Base-by-base conservation (phyloP, 2,888 invertebrate species). In the Zaprionus bogoriensis region DNA sequence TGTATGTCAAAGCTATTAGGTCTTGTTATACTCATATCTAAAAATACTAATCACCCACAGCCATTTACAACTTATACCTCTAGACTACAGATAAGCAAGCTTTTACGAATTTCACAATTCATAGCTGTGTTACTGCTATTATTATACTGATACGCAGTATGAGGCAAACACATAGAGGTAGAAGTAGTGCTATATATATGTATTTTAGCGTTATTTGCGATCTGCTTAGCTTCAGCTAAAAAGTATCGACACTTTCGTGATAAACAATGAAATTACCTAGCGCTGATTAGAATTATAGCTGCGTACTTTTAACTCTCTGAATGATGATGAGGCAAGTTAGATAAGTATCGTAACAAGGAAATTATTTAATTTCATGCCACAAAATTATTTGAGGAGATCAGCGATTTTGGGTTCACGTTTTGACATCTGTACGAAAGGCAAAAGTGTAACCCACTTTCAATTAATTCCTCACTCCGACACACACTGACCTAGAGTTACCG, bases 31-130 rank as follows among this genome's bases (percentile, higher is more conserved):
- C 7, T 28, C 17, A 14, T 54, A 30, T 46, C 30, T 45, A 14
- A 44, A 38, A 17, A 25, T 6, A 25, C 28, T 1, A 5, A 38
- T 12, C 20, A 20, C 2, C 4, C 22, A 12, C 28, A 22, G 32
- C 3, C n/a, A n/a, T n/a, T n/a, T 36, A 36, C 14, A 36, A 17
- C 6, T n/a, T 17, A 9, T 9, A 17, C n/a, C 20, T 1, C 19
- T 45, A 9, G 4, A 5, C 23, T 12, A 2, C 2, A 36, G 67
- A 67, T 67, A 48, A 50, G 12, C 20, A 41, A 46, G 20, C 27
- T 14, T 23, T 17, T 4, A 7, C 19, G n/a, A 27, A 48, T 67
- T 67, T 67, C 67, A 12, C 44, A 70, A 57, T 42, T 25, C 23
- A 9, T 53, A 45, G 6, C 12, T 44, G 6, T 38, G 6, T 38